Conservation (phyloP, 2,797 vertebrate species). For the Enteromius paludinosus region DNA sequence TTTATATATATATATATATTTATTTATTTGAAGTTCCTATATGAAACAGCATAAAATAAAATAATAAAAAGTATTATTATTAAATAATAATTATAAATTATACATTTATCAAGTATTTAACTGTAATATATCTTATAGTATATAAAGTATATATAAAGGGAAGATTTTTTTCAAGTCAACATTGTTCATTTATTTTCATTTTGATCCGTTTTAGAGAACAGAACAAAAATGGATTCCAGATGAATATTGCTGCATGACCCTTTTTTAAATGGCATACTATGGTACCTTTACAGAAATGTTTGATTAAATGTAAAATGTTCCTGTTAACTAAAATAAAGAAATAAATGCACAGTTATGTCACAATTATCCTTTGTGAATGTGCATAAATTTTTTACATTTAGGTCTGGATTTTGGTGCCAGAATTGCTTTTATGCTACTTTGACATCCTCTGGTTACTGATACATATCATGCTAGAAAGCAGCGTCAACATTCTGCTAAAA, state of each 20-base stretch:
- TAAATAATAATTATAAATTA: not conserved
- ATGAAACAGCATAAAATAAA: not conserved
- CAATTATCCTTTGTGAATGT: not conserved
- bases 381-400: not conserved
- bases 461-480: not conserved
- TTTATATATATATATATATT: not conserved
- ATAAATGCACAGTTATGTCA: not conserved
- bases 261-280: not conserved
- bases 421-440: not conserved
- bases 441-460: not conserved
- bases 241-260: not conserved
- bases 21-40: not conserved
- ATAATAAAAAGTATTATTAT: not conserved
- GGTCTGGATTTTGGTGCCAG: not conserved
- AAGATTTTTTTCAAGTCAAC: not conserved
- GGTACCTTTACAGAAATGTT: too few species aligned
- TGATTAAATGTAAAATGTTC: too few species aligned
- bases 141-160: not conserved
- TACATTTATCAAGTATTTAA: not conserved
- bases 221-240: not conserved
- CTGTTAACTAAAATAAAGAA: too few species aligned
- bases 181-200: not conserved
- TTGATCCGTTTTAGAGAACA: not conserved
- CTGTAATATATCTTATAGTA: not conserved
- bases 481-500: not conserved